These are phyloP conservation scores for Cyaniris semiargus DNA, from an alignment of 2,888 invertebrate genomes.

Conservation along the genomic window DNA sequence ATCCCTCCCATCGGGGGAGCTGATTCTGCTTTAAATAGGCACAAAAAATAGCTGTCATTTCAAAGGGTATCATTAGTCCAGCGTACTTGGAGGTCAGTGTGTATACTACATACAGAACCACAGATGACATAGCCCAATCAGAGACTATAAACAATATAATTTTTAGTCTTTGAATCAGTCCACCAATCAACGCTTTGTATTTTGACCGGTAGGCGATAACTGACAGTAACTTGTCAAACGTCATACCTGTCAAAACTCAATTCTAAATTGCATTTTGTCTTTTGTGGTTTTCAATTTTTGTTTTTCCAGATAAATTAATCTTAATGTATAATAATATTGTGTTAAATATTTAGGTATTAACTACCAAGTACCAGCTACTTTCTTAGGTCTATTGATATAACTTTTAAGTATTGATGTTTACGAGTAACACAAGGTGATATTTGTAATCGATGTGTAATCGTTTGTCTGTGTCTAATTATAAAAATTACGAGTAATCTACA, in stretches of 20 bases:
- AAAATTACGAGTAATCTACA: constrained; percentile 16
- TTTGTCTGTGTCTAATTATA: constrained; percentile 24
- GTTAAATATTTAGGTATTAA: not conserved
- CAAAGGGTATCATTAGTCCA: too few relatives aligned
- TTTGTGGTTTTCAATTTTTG: not conserved
- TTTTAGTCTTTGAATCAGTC: not conserved
- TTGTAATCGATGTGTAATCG: constrained; percentile 19
- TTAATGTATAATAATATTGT: not conserved
- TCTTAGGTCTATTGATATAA: not conserved
- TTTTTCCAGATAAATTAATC: not conserved
- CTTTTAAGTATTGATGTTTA: not conserved
- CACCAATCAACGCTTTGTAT: not conserved
- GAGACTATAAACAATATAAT: not conserved
- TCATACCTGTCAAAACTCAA: not conserved
- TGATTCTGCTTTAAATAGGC: too few relatives aligned
- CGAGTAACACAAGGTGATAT: not conserved
- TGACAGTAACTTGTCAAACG: not conserved
- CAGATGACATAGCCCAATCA: not conserved
- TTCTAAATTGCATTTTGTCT: not conserved
- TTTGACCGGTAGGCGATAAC: not conserved
- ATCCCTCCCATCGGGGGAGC: too few relatives aligned
- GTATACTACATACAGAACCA: not conserved
- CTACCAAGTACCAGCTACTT: not conserved
- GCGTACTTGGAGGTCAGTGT: too few relatives aligned
- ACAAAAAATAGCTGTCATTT: too few relatives aligned